Base-by-base conservation (phyloP, 1,140 invertebrate species). In the Camponotus floridanus region DNA sequence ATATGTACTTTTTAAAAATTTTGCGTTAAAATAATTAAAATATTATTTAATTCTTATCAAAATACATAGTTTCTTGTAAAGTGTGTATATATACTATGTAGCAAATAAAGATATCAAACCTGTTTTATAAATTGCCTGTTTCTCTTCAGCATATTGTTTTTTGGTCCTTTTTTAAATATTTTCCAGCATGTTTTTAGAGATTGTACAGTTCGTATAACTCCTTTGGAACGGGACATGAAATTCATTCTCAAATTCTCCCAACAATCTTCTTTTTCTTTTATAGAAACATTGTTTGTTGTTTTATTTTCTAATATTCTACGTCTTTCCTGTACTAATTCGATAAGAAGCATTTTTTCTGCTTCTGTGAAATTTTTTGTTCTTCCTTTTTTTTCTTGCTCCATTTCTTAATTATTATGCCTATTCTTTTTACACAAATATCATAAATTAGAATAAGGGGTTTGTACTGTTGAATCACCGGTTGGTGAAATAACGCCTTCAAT, bases 181-280 rank as follows among this genome's bases (percentile, higher is more conserved):
- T 48, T 70, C 39, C 67, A 70, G 9, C 67, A 70, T 31, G 39
- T 70, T 70, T 70, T 70, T 70, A 70, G n/a, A 45, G 67, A 48
- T 5, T 70, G 42, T 15, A 70, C 67, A 70, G 21, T 48, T 33
- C 67, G n/a, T 31, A 48, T 4, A 70, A 31, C 3, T 51, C 67
- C 65, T 1, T 21, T 68, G 4, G 39, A 48, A 70, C 42, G 39
- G 5, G 21, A 45, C 67, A 70, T 48, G 9, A 68, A 68, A 5
- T 68, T 45, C 5, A 68, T 26, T 42, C 7, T 36, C 39, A 68
- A 68, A 4, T 68, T 4, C n/a, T 68, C 11, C 65, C 65, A 68
- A 68, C 65, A 68, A 68, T 68, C 65, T 26, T 45, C n/a, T 26
- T 68, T 68, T 68, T 68, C 65, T 68, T 68, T 68, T 11, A 68